A percentile compares a stretch with the other conserved stretches of the same genome.
These are phyloP conservation scores for Cotesia typhae DNA, from an alignment of 1,140 invertebrate genomes.

Conservation along the genomic window DNA sequence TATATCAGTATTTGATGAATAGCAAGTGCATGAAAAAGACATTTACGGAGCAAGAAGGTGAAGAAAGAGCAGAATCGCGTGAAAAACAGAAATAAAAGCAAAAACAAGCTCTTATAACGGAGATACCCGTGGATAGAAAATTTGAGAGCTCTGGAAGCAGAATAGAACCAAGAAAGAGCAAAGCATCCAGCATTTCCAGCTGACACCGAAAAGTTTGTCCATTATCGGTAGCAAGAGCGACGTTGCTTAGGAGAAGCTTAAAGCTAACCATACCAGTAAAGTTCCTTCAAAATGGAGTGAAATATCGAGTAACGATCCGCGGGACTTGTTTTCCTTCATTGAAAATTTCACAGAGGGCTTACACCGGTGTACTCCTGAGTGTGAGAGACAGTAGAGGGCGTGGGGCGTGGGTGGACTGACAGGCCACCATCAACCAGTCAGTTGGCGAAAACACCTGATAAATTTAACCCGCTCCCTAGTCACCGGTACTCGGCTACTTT, in stretches of 20 bases:
- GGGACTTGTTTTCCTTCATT: slow-evolving; percentile 25
- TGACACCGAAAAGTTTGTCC: slow-evolving; percentile 41
- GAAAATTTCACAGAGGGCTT: slow-evolving; percentile 14
- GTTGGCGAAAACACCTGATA: slow-evolving; percentile 32
- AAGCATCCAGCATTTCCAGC: slow-evolving; percentile 8
- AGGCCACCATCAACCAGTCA: slow-evolving; percentile 15
- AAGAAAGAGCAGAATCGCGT: background rate
- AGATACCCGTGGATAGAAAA: slow-evolving; percentile 13
- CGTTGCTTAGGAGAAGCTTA: slow-evolving; percentile 9
- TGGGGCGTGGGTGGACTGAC: slow-evolving; percentile 6
- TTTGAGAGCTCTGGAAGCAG: no score
- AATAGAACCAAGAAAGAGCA: slow-evolving; percentile 16
- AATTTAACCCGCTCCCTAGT: slow-evolving; percentile 1
- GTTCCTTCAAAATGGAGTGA: slow-evolving; percentile 38
- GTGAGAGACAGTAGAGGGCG: slow-evolving; percentile 13
- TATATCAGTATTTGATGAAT: no score
- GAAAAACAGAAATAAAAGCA: slow-evolving; percentile 12
- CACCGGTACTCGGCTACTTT: background rate
- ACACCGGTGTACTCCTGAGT: background rate
- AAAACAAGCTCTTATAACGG: slow-evolving; percentile 15
- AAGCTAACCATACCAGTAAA: slow-evolving; percentile 29
- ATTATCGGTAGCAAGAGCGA: slow-evolving; percentile 35
- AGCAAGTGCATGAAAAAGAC: no score
- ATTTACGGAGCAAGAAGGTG: no score
- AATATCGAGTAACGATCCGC: slow-evolving; percentile 42